A percentile compares a stretch with the other conserved stretches of the same genome.
Evolutionary conservation across 2,113 vertebrate genomes (phyloP).

Genomic region (Chlorodrepanis virens): DNA sequence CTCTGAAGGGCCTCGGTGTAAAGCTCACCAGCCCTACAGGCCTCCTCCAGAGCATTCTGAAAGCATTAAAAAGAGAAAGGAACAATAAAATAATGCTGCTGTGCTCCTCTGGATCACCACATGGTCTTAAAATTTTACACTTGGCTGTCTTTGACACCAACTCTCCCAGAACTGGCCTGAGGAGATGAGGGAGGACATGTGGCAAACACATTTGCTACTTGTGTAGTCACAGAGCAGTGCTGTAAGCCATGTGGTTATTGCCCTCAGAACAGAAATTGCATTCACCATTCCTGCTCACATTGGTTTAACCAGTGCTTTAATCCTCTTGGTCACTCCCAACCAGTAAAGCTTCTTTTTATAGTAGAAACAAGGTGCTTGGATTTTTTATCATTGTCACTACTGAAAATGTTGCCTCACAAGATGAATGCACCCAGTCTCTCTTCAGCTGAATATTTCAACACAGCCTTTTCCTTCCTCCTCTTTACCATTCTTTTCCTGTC

Average conservation of each 20-base stretch:
- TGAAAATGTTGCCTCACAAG: background rate
- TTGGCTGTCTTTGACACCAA: background rate
- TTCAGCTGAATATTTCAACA: background rate
- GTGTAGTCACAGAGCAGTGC: background rate
- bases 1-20: slow-evolving; percentile 65
- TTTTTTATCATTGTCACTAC: background rate
- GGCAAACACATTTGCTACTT: background rate
- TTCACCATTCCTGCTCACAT: background rate
- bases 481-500: background rate
- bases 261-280: background rate
- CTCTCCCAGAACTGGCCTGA: background rate
- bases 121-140: background rate
- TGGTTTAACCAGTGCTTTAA: background rate
- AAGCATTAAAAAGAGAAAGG: slow-evolving; percentile 1
- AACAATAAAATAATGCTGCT: background rate
- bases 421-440: background rate
- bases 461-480: background rate
- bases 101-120: background rate
- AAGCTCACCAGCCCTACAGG: slow-evolving; percentile 59
- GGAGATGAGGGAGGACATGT: background rate
- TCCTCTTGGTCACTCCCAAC: background rate
- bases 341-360: background rate
- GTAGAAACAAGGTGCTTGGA: background rate
- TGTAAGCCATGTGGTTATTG: background rate
- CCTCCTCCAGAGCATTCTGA: slow-evolving; percentile 74